phyloP scores from a whole-genome alignment of 1,140 invertebrate genomes.

The Drosophila ananassae region DNA sequence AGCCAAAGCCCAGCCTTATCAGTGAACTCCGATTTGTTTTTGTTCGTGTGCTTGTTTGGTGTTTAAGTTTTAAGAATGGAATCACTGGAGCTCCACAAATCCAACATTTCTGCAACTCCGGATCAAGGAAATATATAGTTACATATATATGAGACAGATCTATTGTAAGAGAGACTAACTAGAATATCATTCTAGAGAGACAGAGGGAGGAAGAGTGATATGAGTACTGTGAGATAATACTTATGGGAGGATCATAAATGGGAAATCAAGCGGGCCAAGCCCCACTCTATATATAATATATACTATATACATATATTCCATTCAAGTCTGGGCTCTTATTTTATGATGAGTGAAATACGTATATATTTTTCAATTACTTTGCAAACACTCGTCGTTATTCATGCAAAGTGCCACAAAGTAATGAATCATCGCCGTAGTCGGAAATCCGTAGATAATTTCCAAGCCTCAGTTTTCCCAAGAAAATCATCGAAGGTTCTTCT shows the following conservation, averaged over 20 bases:
- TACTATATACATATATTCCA: not conserved
- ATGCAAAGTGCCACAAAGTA: constrained; percentile 30
- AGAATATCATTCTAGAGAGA: not conserved
- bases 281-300: constrained; percentile 40
- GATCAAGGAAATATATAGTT: not conserved
- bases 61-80: not conserved
- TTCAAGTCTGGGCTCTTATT: not conserved
- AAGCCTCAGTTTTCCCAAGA: constrained; percentile 20
- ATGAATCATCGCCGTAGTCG: constrained; percentile 58
- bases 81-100: not conserved
- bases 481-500: not conserved
- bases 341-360: not conserved
- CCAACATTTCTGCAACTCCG: not conserved
- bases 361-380: constrained; percentile 30
- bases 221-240: constrained; percentile 17
- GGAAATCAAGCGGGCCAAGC: constrained; percentile 38
- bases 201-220: constrained; percentile 18
- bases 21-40: constrained; percentile 21
- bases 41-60: not conserved
- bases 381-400: constrained; percentile 31
- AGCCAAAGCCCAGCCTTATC: constrained; percentile 14
- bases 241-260: constrained; percentile 10
- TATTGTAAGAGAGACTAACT: constrained; percentile 9
- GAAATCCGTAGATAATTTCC: constrained; percentile 39
- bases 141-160: not conserved